These are phyloP conservation scores for Pterocles burchelli DNA, from an alignment of 2,113 vertebrate species.

Conservation along the genomic window DNA sequence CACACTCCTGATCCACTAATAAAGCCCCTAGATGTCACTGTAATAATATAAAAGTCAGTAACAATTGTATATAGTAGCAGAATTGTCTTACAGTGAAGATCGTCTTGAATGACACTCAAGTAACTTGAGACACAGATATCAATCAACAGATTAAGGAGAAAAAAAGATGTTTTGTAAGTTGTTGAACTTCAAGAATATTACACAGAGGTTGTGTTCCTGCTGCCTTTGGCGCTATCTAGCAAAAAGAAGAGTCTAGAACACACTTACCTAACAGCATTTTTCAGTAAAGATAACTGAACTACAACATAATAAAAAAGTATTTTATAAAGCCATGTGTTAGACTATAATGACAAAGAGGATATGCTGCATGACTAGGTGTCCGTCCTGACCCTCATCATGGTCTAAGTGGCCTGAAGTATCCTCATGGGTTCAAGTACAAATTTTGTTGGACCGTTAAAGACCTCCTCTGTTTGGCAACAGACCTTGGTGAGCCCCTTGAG, in stretches of 20 bases:
- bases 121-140: not conserved
- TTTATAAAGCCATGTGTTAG: not conserved
- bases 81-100: not conserved
- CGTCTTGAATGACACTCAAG: not conserved
- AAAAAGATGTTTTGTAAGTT: not conserved
- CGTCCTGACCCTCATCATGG: not conserved
- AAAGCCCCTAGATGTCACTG: not conserved
- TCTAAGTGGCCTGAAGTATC: not conserved
- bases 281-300: not conserved
- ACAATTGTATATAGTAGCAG: not conserved
- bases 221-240: not conserved
- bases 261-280: not conserved
- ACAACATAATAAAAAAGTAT: not conserved
- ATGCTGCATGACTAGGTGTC: not conserved
- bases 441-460: not conserved
- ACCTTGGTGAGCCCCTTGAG: not conserved
- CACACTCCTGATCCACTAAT: not conserved
- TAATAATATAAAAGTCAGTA: not conserved
- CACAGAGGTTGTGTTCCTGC: not conserved
- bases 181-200: not conserved
- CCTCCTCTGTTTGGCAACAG: not conserved
- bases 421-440: not conserved
- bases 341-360: not conserved
- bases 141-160: not conserved
- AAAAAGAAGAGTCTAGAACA: not conserved